phyloP scores from a whole-genome alignment of 2,797 vertebrate genomes.

The Lagocephalus sceleratus region DNA sequence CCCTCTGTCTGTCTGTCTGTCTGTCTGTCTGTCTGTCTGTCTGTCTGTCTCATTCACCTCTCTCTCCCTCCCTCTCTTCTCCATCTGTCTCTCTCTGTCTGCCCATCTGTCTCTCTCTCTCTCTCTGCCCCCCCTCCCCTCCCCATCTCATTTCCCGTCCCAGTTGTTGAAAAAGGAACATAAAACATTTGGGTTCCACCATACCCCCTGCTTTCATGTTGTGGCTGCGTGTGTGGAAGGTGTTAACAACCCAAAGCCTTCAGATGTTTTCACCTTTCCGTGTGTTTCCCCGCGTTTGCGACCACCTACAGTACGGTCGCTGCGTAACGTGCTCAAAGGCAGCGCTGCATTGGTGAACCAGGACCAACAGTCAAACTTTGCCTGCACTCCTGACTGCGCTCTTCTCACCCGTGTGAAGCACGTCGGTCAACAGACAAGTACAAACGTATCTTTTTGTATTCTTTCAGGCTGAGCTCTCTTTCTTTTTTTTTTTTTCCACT shows the following conservation, averaged over 20 bases:
- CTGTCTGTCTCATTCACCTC: too few relatives aligned
- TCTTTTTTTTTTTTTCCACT: constrained; percentile 4
- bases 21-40: not conserved
- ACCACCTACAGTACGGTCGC: constrained; percentile 60
- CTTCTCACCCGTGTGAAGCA: too few relatives aligned
- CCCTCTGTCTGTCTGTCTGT: too few relatives aligned
- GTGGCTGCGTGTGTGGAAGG: constrained; percentile 23
- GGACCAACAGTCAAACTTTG: too few relatives aligned
- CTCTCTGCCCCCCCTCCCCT: too few relatives aligned
- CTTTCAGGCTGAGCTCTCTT: constrained; percentile 4
- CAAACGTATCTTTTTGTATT: too few relatives aligned
- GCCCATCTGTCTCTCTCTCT: too few relatives aligned
- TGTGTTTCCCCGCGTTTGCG: constrained; percentile 47
- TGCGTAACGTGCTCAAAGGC: constrained; percentile 10
- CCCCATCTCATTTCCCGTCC: constrained; percentile 44
- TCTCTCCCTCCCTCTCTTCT: constrained; percentile 15
- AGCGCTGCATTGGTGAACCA: too few relatives aligned
- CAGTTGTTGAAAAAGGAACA: constrained; percentile 68
- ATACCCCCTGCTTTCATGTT: constrained; percentile 50
- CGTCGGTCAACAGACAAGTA: too few relatives aligned
- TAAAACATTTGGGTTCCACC: constrained; percentile 59
- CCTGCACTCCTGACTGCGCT: too few relatives aligned
- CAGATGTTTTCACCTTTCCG: constrained; percentile 48
- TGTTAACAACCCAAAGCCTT: constrained; percentile 55
- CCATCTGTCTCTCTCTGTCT: constrained; percentile 22